Evolutionary conservation across 2,113 vertebrate genomes (phyloP), one percentile per base, ranked within the genome.

Genomic region (Ictalurus furcatus): DNA sequence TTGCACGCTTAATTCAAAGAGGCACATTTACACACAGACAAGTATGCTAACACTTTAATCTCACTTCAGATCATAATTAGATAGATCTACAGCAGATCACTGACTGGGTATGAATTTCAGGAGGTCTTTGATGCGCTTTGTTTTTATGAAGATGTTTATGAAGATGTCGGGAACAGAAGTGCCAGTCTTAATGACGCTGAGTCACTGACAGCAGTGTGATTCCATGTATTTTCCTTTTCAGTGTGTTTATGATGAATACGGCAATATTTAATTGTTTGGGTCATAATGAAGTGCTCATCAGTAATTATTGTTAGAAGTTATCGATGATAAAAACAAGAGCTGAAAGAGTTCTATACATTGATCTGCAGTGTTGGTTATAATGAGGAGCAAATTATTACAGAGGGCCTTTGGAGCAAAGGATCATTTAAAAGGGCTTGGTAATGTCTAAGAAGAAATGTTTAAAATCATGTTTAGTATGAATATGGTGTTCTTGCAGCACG

Each of bases 161-260:
- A n/a, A n/a, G n/a, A n/a, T n/a, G n/a, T 78, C 34, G 21, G 34
- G n/a, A 90, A 90, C 80, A 59, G 40, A 86, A 28, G 40, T 21
- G 25, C 28, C 37, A 25, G 19, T 40, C 17, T 67, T 37, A 61
- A 76, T 4, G 69, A 23, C 9, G 37, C 48, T 19, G 65, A 56
- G 56, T 76, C 30, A 84, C 5, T 48, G 52, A 1, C 11, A 21
- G 6, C 54, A 1, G 6, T 37, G n/a, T 30, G 30, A 86, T 25
- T 86, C 48, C 23, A 16, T 58, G 44, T 30, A 25, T 34, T 30
- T 34, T 52, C 40, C 34, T 54, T 30, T n/a, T 40, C 21, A 9
- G 11, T 69, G 17, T 85, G 40, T 8, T 19, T 52, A 44, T 85
- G 8, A 23, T 14, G 11, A n/a, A 30, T 1, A 14, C 9, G 21